Evolutionary conservation across 1,140 invertebrate species (phyloP).

Genomic region (Trichonephila clavata): DNA sequence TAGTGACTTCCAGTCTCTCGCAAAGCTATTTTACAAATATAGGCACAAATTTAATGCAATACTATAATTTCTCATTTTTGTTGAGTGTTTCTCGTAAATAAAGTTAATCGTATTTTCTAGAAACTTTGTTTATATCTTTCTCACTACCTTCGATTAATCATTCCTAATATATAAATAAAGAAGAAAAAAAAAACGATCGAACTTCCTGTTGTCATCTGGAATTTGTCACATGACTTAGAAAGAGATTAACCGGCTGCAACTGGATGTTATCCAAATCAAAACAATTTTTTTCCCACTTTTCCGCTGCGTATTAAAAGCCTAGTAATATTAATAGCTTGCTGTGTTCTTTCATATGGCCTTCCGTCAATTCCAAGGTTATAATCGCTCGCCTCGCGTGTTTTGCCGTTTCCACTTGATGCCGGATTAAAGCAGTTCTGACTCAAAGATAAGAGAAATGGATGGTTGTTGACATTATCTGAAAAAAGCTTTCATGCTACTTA

Average conservation of each 20-base stretch:
- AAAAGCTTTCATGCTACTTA: background rate
- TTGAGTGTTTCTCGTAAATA: too few relatives aligned
- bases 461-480: slow-evolving; percentile 45
- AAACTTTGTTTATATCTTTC: background rate
- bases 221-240: slow-evolving; percentile 19
- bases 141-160: background rate
- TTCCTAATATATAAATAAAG: background rate
- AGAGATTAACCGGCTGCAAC: slow-evolving; percentile 37
- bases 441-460: slow-evolving; percentile 30
- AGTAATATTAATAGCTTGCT: slow-evolving; percentile 52
- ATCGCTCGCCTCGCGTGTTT: slow-evolving; percentile 8
- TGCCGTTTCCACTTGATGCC: background rate
- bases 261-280: slow-evolving; percentile 41
- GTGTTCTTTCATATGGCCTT: slow-evolving; percentile 64
- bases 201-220: slow-evolving; percentile 35
- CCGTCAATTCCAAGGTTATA: slow-evolving; percentile 61
- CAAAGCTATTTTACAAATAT: too few relatives aligned
- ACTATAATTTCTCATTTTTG: too few relatives aligned
- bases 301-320: slow-evolving; percentile 30
- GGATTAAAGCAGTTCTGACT: slow-evolving; percentile 61
- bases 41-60: too few relatives aligned
- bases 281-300: slow-evolving; percentile 53
- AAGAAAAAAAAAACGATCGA: background rate
- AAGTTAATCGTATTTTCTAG: too few relatives aligned
- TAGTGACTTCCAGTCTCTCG: too few relatives aligned